Percentiles rank a stretch among this genome's conserved stretches.
These are phyloP conservation scores for Spea hammondii DNA, from an alignment of 2,797 vertebrate species.

Conservation along the genomic window DNA sequence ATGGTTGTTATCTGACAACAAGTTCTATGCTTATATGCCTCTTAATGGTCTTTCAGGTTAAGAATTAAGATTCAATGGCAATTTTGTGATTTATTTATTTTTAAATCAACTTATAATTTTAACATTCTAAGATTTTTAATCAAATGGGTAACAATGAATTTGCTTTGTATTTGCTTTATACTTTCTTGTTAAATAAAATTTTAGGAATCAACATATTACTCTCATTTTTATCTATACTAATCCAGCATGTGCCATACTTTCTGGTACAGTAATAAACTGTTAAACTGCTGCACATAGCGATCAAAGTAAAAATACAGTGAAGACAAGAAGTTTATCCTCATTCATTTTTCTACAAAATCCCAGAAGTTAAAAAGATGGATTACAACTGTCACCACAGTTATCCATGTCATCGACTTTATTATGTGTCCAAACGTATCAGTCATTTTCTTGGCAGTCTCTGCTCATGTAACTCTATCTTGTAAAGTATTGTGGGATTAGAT, in stretches of 20 bases:
- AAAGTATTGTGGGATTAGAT: conserved; percentile 47
- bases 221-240: conserved; percentile 21
- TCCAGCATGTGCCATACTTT: conserved; percentile 9
- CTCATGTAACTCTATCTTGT: conserved; percentile 33
- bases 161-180: not conserved
- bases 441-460: conserved; percentile 52
- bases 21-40: no score
- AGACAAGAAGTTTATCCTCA: conserved; percentile 48
- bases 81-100: no score
- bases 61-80: no score
- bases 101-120: no score
- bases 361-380: conserved; percentile 54
- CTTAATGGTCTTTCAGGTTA: no score
- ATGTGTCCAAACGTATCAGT: conserved; percentile 46
- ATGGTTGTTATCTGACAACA: no score
- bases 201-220: conserved; percentile 3
- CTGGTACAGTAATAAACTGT: conserved; percentile 24
- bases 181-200: not conserved
- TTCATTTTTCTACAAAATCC: conserved; percentile 56
- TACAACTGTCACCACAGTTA: conserved; percentile 54
- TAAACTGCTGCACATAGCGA: conserved; percentile 41
- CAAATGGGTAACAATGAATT: not conserved
- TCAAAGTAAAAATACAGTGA: conserved; percentile 49
- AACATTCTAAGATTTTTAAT: no score
- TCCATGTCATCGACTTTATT: conserved; percentile 53